Evolutionary conservation across 2,797 vertebrate species (phyloP).

Genomic region (Bothrops alternatus): DNA sequence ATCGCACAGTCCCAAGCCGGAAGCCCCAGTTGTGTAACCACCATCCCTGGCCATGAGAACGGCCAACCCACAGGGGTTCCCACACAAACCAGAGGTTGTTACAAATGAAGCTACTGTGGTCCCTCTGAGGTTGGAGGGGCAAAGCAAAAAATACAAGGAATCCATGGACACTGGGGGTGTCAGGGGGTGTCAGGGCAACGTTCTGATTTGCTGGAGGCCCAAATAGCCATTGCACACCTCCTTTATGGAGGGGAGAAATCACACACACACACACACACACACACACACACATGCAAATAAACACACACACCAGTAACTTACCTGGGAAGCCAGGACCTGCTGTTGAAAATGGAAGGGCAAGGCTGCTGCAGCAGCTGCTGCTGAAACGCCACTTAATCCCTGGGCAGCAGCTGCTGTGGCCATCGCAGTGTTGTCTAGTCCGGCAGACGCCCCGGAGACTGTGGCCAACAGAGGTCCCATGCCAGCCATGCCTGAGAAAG

Average conservation of each 20-base stretch:
- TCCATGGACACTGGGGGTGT: not conserved
- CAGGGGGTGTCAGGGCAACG: accelerated
- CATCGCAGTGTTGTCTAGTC: constrained; percentile 84
- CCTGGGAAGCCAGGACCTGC: constrained; percentile 95
- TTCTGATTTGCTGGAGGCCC: not conserved
- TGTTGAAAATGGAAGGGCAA: constrained; percentile 97
- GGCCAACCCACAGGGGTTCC: not conserved
- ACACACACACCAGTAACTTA: constrained; percentile 54
- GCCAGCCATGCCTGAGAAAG: constrained; percentile 92
- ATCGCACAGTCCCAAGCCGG: not conserved
- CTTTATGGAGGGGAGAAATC: accelerated
- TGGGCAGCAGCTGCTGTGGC: constrained; percentile 83
- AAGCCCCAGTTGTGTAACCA: not conserved
- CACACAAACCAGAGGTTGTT: not conserved
- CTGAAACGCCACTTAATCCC: constrained; percentile 82
- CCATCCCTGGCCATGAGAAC: not conserved
- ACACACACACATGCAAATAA: not conserved
- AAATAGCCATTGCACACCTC: not conserved
- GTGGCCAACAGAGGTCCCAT: constrained; percentile 87
- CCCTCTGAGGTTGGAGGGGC: not conserved
- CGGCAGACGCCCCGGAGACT: constrained; percentile 81
- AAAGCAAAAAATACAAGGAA: not conserved
- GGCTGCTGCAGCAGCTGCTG: constrained; percentile 72
- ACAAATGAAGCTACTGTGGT: not conserved
- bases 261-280: too few relatives aligned